Evolutionary conservation across 2,797 vertebrate species (phyloP), one percentile per base, ranked within the genome.

Genomic region (Moxostoma hubbsi): DNA sequence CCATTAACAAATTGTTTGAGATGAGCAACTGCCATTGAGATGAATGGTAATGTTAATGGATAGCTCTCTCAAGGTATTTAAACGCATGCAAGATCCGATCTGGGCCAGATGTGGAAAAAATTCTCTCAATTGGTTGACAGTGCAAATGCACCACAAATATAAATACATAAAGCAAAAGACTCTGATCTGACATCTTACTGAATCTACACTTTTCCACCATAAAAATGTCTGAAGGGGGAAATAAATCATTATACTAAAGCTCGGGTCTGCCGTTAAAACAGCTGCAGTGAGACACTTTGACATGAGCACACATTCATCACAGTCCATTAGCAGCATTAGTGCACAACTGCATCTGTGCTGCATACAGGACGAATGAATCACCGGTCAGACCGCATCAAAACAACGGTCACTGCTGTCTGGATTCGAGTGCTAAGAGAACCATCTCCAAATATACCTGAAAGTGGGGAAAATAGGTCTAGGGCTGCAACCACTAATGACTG

Each of bases 321-420:
- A 50, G 46, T 59, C 64, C 75, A 77, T 75, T 75, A 75, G 63
- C 73, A 57, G 43, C 63, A 57, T 67, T 67, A 50, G 11, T 15
- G 53, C 73, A 75, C 12, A 66, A 75, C 36, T 12, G 2, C 51
- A 24, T n/a, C 12, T 66, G 73, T 8, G 53, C 74, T 68, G 58
- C n/a, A 67, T 16, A 65, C 11, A 65, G n/a, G 7, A 55, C 7
- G 9, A 50, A n/a, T 45, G 49, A 74, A 74, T 64, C 49, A 63
- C 4, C 18, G 36, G 36, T 36, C 36, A 36, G 18, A 15, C 18
- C 9, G 54, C 18, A 6, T 47, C 50, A 13, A 13, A 65, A 55
- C 36, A 16, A 50, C 10, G 2, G 9, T 1, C 16, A 0, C 9
- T 15, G 11, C 45, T 47, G 45, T 15, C 70, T 36, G 36, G 36